Conservation (phyloP, 2,113 vertebrate species). For the Girardinichthys multiradiatus region DNA sequence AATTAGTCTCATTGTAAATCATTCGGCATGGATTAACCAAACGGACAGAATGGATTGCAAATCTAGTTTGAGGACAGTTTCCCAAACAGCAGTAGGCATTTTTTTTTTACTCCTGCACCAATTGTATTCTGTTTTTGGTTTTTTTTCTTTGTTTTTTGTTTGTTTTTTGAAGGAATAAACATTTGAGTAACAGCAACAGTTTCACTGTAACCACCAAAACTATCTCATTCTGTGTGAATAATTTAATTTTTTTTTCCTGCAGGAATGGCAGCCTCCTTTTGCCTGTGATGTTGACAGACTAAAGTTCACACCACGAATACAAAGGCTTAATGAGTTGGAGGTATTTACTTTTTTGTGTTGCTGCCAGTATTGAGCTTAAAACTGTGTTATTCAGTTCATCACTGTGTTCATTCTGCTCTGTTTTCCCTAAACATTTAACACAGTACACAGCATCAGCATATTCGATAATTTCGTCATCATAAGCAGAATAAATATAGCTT, state of each 20-base stretch:
- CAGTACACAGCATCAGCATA: neutral
- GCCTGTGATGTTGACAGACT: constrained; percentile 97
- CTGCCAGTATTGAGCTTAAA: neutral
- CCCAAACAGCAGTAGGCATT: neutral
- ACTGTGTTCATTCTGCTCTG: neutral
- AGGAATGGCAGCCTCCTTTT: constrained; percentile 98
- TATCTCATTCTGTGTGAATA: neutral
- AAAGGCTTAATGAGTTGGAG: constrained; percentile 98
- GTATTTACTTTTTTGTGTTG: constrained; percentile 70
- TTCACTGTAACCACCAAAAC: neutral
- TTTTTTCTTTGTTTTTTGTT: too few species aligned
- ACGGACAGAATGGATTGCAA: neutral
- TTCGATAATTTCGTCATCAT: neutral
- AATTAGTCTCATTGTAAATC: neutral
- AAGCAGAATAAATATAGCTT: too few species aligned
- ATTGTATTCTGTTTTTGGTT: too few species aligned
- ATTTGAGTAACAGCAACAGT: neutral
- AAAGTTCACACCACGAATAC: constrained; percentile 96
- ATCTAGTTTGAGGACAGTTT: neutral
- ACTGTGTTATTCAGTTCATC: neutral
- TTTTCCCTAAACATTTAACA: neutral
- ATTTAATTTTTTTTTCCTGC: constrained; percentile 15
- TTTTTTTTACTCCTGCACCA: neutral
- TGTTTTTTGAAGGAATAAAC: too few species aligned
- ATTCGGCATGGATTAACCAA: neutral